phyloP scores from a whole-genome alignment of 2,797 vertebrate species.

The Poeciliopsis infans region DNA sequence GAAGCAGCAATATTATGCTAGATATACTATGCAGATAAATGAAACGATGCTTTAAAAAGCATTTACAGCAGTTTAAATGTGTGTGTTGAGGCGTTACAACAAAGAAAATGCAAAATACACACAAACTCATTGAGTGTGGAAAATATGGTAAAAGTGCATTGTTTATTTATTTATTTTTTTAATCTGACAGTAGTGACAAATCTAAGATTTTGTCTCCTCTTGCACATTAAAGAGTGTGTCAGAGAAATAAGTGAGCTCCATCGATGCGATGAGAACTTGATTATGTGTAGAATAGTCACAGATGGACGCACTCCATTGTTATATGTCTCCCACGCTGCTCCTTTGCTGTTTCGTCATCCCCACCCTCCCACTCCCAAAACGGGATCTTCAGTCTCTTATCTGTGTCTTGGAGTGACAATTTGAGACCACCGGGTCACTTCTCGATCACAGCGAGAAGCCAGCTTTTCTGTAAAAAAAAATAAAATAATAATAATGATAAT shows the following conservation, averaged over 20 bases:
- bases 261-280: neutral
- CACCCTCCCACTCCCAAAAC: neutral
- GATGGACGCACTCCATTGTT: neutral
- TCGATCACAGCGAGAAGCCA: neutral
- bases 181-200: neutral
- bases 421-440: neutral
- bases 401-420: neutral
- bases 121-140: neutral
- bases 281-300: neutral
- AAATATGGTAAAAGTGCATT: neutral
- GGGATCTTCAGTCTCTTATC: neutral
- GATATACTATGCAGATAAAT: conserved; percentile 25
- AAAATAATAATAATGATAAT: neutral
- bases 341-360: neutral
- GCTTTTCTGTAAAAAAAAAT: neutral
- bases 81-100: neutral
- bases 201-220: neutral
- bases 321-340: neutral
- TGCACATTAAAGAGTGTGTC: neutral
- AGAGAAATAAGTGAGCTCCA: neutral
- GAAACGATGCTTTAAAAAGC: neutral
- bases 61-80: neutral
- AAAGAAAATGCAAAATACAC: neutral
- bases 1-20: conserved; percentile 56
- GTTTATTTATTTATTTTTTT: neutral